A percentile compares a stretch with the other conserved stretches of the same genome.
These are phyloP conservation scores for Phortica okadai DNA, from an alignment of 2,888 invertebrate genomes.

Conservation along the genomic window DNA sequence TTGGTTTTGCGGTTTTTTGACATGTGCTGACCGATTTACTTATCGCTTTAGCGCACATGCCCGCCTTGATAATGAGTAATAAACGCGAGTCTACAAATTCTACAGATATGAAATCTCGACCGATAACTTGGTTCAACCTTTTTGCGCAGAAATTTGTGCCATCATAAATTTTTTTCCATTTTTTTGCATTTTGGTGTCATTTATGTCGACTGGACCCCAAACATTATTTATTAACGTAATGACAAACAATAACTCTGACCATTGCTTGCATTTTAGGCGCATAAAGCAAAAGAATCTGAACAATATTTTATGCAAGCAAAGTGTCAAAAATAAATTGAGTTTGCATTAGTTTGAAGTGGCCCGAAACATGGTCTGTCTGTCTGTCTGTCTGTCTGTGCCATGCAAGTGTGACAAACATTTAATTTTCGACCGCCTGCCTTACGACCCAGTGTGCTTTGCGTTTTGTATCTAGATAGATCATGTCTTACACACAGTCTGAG, in stretches of 20 bases:
- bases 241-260: not conserved
- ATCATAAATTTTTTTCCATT: not conserved
- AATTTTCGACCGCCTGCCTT: not conserved
- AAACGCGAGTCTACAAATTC: not conserved
- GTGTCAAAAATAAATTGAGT: constrained; percentile 45
- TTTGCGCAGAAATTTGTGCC: not conserved
- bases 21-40: constrained; percentile 4
- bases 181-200: not conserved
- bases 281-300: not conserved
- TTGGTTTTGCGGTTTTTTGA: too few relatives aligned
- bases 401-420: not conserved
- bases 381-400: not conserved
- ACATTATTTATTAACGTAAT: constrained; percentile 1
- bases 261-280: constrained; percentile 1
- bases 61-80: not conserved
- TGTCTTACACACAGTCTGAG: not conserved
- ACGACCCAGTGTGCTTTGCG: not conserved
- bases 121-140: not conserved
- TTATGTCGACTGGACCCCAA: not conserved
- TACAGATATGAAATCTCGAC: too few relatives aligned
- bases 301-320: constrained; percentile 29
- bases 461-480: not conserved
- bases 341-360: constrained; percentile 35
- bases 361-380: not conserved
- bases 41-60: not conserved